Evolutionary conservation across 2,797 vertebrate genomes (phyloP), one percentile per base, ranked within the genome.

Genomic region (Yasuhikotakia modesta): DNA sequence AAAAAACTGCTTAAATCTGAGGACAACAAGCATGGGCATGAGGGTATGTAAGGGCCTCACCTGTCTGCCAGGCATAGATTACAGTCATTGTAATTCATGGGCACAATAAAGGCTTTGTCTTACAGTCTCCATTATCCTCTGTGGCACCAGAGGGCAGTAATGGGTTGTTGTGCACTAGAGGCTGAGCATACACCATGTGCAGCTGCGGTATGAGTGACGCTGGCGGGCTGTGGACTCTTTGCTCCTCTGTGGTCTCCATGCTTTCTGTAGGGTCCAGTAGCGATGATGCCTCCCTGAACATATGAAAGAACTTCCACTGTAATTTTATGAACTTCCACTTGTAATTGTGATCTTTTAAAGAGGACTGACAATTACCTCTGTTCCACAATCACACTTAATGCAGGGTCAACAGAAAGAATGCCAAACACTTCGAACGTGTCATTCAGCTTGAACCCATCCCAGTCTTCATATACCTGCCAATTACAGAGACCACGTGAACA

Each of bases 371-470:
- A 70, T 91, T 88, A 98, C 98, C 95, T 96, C 72, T 98, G 94
- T 0, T 98, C 95, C 11, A 89, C 92, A 67, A 96, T 76, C 16
- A 93, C 86, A n/a, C 96, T 96, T 60, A 98, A 91, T 45, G 93
- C 93, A 0, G 97, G 96, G 68, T 96, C 96, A 85, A 98, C 96
- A 0, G 96, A 99, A 3, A 99, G 91, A 80, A 99, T 91, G 4
- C 98, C 98, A 0, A 94, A 99, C 3, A 99, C 91, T 87, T 99
- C 97, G 4, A 99, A 87, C 1, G 94, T 90, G 70, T 99, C 97
- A 3, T 99, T 99, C 30, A 99, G 94, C 90, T 97, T 98, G 90
- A 96, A 98, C 84, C 87, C 84, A 68, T 98, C 96, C 93, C 95
- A 95, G 66, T 94, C 90, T 84, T 97, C 93, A 53, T 99, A 99